phyloP scores from a whole-genome alignment of 2,113 vertebrate genomes.

The Apteryx owenii region DNA sequence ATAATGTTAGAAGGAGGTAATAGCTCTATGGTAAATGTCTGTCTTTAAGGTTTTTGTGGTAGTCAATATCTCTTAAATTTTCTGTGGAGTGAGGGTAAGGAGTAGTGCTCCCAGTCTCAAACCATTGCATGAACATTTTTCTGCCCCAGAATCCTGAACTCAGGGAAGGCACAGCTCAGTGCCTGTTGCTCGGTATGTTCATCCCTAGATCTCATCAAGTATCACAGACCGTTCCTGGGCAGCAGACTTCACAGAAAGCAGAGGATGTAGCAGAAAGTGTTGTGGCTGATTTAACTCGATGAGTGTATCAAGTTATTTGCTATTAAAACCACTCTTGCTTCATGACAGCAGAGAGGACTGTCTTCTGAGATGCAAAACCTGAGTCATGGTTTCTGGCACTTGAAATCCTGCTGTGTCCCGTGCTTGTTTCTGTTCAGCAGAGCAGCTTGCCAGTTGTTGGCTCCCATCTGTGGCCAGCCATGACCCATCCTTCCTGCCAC shows the following conservation, averaged over 20 bases:
- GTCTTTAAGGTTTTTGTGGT: background rate
- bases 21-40: background rate
- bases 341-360: background rate
- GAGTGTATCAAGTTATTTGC: background rate
- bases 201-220: background rate
- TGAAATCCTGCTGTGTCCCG: background rate
- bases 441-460: background rate
- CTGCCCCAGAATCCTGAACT: background rate
- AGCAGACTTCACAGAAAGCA: background rate
- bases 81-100: background rate
- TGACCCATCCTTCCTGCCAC: background rate
- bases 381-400: background rate
- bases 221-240: background rate
- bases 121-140: background rate
- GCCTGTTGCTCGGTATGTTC: background rate
- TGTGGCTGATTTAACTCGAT: background rate
- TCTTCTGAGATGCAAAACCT: background rate
- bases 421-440: background rate
- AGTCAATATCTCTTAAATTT: background rate
- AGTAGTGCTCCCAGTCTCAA: background rate
- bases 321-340: background rate
- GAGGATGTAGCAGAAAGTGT: background rate
- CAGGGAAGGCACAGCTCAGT: background rate
- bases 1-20: background rate
- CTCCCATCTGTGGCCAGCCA: background rate